These are phyloP conservation scores for Cynocephalus volans DNA, from an alignment of 2,113 vertebrate species.

Conservation along the genomic window DNA sequence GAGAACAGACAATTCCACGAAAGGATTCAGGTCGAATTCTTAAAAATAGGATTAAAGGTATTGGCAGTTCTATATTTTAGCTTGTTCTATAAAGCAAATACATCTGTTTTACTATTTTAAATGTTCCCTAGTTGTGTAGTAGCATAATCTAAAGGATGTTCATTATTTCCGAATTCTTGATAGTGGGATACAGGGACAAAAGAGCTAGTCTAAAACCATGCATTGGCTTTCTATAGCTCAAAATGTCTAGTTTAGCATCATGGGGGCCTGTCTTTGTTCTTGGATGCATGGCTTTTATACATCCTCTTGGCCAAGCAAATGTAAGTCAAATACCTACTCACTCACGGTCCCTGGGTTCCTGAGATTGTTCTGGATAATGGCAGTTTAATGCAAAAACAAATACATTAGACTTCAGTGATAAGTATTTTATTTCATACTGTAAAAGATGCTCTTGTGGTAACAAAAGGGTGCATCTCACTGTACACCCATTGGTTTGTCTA, in stretches of 20 bases:
- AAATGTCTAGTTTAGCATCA: background rate
- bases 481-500: background rate
- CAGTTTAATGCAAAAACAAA: background rate
- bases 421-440: conserved; percentile 20
- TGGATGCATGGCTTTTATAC: background rate
- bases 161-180: background rate
- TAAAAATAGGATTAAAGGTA: background rate
- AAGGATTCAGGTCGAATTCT: background rate
- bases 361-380: background rate
- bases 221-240: background rate
- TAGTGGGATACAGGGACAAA: background rate
- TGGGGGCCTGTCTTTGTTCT: background rate
- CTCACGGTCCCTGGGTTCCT: background rate
- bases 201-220: background rate
- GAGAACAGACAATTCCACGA: background rate
- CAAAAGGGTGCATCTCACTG: background rate
- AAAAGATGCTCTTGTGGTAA: background rate
- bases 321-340: background rate
- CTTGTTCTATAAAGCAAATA: background rate
- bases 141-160: background rate
- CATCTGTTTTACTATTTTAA: conserved; percentile 27
- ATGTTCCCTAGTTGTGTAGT: background rate
- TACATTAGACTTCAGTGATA: background rate
- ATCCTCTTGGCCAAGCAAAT: conserved; percentile 3
- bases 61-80: background rate